Evolutionary conservation across 2,113 vertebrate genomes (phyloP).

Genomic region (Pollimyrus isidori): DNA sequence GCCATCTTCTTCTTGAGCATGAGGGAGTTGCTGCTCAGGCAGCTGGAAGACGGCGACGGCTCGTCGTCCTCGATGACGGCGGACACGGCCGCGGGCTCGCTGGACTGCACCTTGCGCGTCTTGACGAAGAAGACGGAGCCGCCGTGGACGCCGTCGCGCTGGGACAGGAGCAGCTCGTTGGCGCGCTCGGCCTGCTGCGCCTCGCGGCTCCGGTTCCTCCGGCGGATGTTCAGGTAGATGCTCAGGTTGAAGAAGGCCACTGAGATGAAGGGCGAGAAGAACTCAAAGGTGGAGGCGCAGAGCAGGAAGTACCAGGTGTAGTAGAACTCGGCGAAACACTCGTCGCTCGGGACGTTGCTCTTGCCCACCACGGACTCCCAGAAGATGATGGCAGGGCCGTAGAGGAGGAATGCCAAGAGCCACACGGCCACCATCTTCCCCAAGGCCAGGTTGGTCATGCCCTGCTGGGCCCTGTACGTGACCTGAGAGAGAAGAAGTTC

Average conservation of each 20-base stretch:
- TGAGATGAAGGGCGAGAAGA: constrained; percentile 69
- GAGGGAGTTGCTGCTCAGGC: constrained; percentile 48
- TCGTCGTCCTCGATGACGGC: constrained; percentile 54
- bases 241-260: constrained; percentile 78
- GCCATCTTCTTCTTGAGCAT: constrained; percentile 32
- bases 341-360: constrained; percentile 55
- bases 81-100: constrained; percentile 51
- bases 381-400: constrained; percentile 73
- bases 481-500: constrained; percentile 52
- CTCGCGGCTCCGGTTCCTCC: constrained; percentile 49
- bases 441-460: constrained; percentile 57
- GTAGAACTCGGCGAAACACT: constrained; percentile 68
- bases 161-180: constrained; percentile 21
- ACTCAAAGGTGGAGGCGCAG: constrained; percentile 72
- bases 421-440: constrained; percentile 71
- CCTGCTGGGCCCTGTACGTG: constrained; percentile 67
- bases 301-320: constrained; percentile 75
- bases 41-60: constrained; percentile 47
- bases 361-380: constrained; percentile 55
- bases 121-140: constrained; percentile 63
- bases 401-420: constrained; percentile 76
- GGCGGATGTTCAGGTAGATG: constrained; percentile 75
- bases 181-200: constrained; percentile 23
- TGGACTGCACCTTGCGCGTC: constrained; percentile 59
- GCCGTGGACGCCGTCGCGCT: constrained; percentile 31